These are phyloP conservation scores for Toxostoma redivivum DNA, from an alignment of 2,113 vertebrate genomes.

Conservation along the genomic window DNA sequence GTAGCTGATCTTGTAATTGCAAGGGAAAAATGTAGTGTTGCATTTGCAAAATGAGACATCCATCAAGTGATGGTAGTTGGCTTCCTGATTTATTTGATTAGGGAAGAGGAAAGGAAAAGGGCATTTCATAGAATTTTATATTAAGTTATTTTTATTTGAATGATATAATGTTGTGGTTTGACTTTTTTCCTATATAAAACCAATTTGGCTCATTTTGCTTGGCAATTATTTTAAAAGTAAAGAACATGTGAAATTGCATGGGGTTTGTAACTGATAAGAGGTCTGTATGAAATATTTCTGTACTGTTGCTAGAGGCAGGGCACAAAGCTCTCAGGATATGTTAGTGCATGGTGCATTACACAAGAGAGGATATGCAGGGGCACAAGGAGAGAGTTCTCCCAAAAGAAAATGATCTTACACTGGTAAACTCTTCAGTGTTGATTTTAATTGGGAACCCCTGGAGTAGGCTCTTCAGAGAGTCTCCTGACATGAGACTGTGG, in stretches of 20 bases:
- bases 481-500: neutral
- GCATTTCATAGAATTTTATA: neutral
- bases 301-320: neutral
- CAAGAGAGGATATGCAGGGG: neutral
- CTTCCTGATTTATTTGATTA: neutral
- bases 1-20: neutral
- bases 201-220: neutral
- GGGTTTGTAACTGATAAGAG: neutral
- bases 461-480: neutral
- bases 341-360: neutral
- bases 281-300: neutral
- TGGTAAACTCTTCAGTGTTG: neutral
- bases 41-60: neutral
- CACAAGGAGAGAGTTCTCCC: neutral
- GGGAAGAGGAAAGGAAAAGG: neutral
- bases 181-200: neutral
- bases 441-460: neutral
- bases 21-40: neutral
- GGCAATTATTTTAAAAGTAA: neutral
- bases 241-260: neutral
- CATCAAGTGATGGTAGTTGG: neutral
- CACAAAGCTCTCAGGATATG: neutral
- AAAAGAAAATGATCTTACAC: neutral
- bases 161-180: neutral
- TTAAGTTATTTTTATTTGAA: neutral